Evolutionary conservation across 2,113 vertebrate species (phyloP).

Genomic region (Shinisaurus crocodilurus): DNA sequence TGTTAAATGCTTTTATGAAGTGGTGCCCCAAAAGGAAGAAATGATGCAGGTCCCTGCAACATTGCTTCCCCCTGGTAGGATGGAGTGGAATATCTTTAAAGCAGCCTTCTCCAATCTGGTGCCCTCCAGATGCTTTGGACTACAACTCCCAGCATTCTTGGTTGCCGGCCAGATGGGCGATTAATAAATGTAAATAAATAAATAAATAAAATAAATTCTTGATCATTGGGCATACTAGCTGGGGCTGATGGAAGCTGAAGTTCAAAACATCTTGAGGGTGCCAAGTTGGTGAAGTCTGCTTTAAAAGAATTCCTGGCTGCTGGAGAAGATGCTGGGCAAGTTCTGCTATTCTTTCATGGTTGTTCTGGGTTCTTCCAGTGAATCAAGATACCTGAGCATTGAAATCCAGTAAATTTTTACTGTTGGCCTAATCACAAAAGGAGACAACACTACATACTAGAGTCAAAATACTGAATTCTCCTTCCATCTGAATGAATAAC

Average conservation of each 20-base stretch:
- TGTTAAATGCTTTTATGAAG: background rate
- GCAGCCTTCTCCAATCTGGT: no score
- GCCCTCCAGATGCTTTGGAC: no score
- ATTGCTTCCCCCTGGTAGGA: background rate
- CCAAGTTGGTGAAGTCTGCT: no score
- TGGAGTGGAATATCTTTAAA: background rate
- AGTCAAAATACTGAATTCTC: background rate
- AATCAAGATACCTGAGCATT: background rate
- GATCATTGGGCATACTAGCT: no score
- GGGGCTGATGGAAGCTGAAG: no score
- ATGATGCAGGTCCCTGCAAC: background rate
- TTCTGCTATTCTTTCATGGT: background rate
- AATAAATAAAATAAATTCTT: no score
- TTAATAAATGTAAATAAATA: no score
- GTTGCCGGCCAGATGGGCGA: no score
- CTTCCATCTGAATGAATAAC: background rate
- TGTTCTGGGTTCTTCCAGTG: background rate
- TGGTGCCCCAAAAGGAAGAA: background rate
- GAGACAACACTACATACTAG: no score
- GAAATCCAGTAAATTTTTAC: background rate
- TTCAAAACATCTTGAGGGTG: no score
- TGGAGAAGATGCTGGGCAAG: background rate
- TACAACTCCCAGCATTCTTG: no score
- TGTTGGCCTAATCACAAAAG: background rate
- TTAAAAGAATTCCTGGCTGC: background rate